A percentile compares a stretch with the other conserved stretches of the same genome.
Evolutionary conservation across 2,113 vertebrate species (phyloP).

Genomic region (Sminthopsis crassicaudata): DNA sequence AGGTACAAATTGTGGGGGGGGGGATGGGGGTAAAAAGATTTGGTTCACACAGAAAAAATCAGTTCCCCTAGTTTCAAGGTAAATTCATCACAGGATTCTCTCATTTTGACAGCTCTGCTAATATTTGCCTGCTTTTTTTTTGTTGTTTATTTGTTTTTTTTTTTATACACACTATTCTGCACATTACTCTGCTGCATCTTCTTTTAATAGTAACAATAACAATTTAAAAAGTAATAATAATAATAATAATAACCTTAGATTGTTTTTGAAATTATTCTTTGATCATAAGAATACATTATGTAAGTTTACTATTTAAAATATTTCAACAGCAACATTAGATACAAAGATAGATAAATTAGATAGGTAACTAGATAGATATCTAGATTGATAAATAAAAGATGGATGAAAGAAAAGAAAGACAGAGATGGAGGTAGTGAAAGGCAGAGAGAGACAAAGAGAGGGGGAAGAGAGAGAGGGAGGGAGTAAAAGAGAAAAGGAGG

Average conservation of each 20-base stretch:
- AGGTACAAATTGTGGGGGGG: not conserved
- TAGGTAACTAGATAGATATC: too few relatives aligned
- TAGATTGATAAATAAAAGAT: not conserved
- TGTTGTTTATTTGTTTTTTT: not conserved
- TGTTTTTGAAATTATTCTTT: not conserved
- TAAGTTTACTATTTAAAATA: not conserved
- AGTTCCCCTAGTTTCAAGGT: not conserved
- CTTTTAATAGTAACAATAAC: not conserved
- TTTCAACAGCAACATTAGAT: not conserved
- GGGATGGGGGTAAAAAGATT: not conserved
- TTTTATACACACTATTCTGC: not conserved
- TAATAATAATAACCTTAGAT: not conserved
- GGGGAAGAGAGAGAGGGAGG: too few relatives aligned
- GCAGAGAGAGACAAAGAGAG: too few relatives aligned
- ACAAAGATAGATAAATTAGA: too few relatives aligned
- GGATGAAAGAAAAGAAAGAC: too few relatives aligned
- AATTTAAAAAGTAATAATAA: too few relatives aligned
- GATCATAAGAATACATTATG: not conserved
- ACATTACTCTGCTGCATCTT: not conserved
- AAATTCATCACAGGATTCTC: not conserved
- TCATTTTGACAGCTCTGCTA: not conserved
- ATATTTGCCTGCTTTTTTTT: not conserved
- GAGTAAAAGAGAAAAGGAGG: too few relatives aligned
- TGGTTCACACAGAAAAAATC: not conserved
- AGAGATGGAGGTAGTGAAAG: too few relatives aligned